phyloP scores from a whole-genome alignment of 1,140 invertebrate genomes.

The Hyles euphorbiae region DNA sequence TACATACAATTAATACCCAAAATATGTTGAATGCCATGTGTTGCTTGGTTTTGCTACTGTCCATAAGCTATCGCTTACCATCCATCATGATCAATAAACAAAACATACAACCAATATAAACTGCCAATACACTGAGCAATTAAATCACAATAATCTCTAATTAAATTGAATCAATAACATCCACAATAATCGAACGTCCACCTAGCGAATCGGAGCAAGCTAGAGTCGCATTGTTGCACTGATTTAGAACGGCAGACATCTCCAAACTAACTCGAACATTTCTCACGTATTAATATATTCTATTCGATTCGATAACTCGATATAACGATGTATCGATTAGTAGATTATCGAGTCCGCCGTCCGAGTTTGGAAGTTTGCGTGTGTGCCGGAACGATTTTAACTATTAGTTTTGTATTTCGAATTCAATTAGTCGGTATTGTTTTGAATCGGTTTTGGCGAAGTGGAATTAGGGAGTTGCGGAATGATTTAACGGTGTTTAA shows the following conservation, averaged over 20 bases:
- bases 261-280: constrained; percentile 68
- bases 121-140: no score
- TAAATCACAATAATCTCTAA: no score
- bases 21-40: no score
- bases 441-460: neutral
- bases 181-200: constrained; percentile 35
- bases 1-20: no score
- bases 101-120: no score
- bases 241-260: constrained; percentile 73
- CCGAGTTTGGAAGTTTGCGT: constrained; percentile 1
- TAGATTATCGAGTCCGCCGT: neutral
- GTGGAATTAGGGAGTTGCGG: no score
- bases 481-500: no score
- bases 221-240: constrained; percentile 65
- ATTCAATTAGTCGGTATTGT: neutral
- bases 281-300: constrained; percentile 73
- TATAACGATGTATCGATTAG: constrained; percentile 51
- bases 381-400: neutral
- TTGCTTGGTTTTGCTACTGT: no score
- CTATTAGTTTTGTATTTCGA: neutral
- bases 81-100: no score
- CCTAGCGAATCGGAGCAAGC: constrained; percentile 59
- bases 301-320: constrained; percentile 67
- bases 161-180: constrained; percentile 14
- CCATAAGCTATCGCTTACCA: no score